These are phyloP conservation scores for Pseudomyrmex pallidus DNA, from an alignment of 1,140 invertebrate genomes.

Conservation along the genomic window DNA sequence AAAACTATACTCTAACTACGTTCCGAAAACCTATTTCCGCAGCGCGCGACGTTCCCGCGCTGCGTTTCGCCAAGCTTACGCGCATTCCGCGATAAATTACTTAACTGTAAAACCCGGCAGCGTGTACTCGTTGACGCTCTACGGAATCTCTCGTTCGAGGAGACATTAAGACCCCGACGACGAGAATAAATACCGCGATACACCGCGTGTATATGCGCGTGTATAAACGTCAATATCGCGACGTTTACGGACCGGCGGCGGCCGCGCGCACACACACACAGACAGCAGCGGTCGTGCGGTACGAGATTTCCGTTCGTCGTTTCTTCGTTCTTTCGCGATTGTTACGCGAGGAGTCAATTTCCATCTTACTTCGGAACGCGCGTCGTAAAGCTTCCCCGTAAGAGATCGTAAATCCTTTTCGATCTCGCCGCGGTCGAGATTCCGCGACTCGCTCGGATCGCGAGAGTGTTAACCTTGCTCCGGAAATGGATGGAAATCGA, in stretches of 20 bases:
- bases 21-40: conserved; percentile 47
- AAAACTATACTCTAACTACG: conserved; percentile 9
- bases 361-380: not conserved
- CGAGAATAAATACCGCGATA: conserved; percentile 14
- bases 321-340: no score
- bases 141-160: conserved; percentile 24
- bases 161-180: conserved; percentile 37
- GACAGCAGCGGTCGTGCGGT: not conserved
- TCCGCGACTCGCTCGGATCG: not conserved
- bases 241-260: no score
- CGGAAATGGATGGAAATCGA: conserved; percentile 17
- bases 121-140: conserved; percentile 31
- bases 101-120: conserved; percentile 40
- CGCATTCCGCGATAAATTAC: conserved; percentile 53
- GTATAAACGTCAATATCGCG: not conserved
- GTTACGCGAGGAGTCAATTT: no score
- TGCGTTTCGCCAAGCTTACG: conserved; percentile 38
- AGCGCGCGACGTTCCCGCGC: conserved; percentile 42
- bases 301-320: not conserved
- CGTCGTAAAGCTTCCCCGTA: not conserved
- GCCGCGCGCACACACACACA: no score
- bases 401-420: conserved; percentile 17
- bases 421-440: not conserved
- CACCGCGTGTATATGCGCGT: conserved; percentile 17
- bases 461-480: not conserved